Percentiles rank a stretch among this genome's conserved stretches.
phyloP scores from a whole-genome alignment of 1,140 invertebrate species.

The Dryas iulia region DNA sequence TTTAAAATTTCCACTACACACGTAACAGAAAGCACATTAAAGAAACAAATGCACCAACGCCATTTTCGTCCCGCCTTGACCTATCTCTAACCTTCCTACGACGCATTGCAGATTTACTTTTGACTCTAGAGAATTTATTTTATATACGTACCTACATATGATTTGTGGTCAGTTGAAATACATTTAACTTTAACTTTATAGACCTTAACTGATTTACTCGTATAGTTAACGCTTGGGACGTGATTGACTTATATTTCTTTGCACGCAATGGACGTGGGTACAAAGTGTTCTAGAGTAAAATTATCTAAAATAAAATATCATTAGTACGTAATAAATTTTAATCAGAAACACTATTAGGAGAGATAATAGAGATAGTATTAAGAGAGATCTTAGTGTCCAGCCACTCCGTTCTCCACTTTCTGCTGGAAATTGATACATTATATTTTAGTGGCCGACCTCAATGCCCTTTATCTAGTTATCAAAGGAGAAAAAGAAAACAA shows the following conservation, averaged over 20 bases:
- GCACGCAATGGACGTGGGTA: too few species aligned
- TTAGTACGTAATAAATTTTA: too few species aligned
- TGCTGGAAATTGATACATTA: too few species aligned
- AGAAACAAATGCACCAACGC: slow-evolving; percentile 8
- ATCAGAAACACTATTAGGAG: too few species aligned
- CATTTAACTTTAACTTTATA: not conserved
- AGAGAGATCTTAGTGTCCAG: too few species aligned
- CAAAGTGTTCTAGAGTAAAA: too few species aligned
- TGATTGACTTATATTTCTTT: not conserved
- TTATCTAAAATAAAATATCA: too few species aligned
- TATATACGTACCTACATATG: slow-evolving; percentile 2
- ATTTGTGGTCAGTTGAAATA: not conserved
- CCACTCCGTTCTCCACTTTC: too few species aligned
- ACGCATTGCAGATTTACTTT: slow-evolving; percentile 8
- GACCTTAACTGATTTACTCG: not conserved
- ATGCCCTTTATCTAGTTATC: too few species aligned
- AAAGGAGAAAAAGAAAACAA: too few species aligned
- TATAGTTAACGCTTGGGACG: not conserved
- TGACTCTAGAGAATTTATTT: not conserved
- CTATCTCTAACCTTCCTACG: slow-evolving; percentile 10
- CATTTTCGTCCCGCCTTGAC: slow-evolving; percentile 10
- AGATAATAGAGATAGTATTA: too few species aligned
- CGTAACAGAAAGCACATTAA: not conserved
- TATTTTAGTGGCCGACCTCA: too few species aligned
- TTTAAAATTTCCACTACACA: not conserved